These are phyloP conservation scores for Drosophila funebris DNA, from an alignment of 1,140 invertebrate species.

Conservation along the genomic window DNA sequence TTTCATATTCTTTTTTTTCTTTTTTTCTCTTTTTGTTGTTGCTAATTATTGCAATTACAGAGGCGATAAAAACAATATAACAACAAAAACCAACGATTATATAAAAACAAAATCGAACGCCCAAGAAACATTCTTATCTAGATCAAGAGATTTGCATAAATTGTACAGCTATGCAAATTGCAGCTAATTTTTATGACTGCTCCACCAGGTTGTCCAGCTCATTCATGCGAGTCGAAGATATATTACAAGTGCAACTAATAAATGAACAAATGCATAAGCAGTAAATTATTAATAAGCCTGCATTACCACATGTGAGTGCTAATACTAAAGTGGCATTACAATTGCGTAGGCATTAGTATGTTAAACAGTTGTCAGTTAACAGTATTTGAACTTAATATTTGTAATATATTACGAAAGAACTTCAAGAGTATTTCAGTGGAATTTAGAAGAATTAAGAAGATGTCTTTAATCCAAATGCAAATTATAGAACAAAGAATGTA, in stretches of 20 bases:
- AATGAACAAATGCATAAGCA: too few relatives aligned
- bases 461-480: too few relatives aligned
- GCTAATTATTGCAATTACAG: conserved; percentile 76
- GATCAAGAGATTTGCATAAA: conserved; percentile 74
- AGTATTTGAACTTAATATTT: not conserved
- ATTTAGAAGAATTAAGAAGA: too few relatives aligned
- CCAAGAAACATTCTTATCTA: conserved; percentile 59
- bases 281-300: conserved; percentile 31
- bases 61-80: conserved; percentile 63
- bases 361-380: not conserved
- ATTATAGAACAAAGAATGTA: too few relatives aligned
- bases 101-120: conserved; percentile 1
- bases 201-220: conserved; percentile 53
- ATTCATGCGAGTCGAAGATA: conserved; percentile 51
- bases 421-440: too few relatives aligned
- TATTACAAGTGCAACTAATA: conserved; percentile 14
- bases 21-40: conserved; percentile 2
- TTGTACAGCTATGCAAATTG: conserved; percentile 76
- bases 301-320: not conserved
- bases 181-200: conserved; percentile 75
- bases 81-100: conserved; percentile 22
- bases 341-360: not conserved
- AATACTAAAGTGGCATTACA: not conserved
- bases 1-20: not conserved
- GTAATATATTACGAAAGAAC: too few relatives aligned